Evolutionary conservation across 1,140 invertebrate genomes (phyloP).

Genomic region (Drosophila ironensis): DNA sequence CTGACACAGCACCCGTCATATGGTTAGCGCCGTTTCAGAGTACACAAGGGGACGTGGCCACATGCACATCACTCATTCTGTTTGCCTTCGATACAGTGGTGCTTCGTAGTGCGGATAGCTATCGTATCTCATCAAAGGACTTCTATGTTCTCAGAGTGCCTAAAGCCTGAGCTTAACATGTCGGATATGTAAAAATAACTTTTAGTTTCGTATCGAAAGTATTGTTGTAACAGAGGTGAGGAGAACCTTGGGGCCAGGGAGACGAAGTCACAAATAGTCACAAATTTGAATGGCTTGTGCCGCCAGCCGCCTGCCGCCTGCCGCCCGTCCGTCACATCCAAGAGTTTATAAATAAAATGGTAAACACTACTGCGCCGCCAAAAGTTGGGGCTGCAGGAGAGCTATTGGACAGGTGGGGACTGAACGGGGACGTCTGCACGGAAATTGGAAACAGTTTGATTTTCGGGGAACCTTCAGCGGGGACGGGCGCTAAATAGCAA

Average conservation of each 20-base stretch:
- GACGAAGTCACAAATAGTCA: constrained; percentile 1
- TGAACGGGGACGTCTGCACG: not conserved
- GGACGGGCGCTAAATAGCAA: too few relatives aligned
- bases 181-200: too few relatives aligned
- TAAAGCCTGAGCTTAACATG: too few relatives aligned
- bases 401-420: not conserved
- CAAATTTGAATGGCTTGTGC: constrained; percentile 50
- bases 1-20: constrained; percentile 48
- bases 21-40: constrained; percentile 29
- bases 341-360: constrained; percentile 64
- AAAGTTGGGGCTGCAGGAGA: not conserved
- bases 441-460: not conserved
- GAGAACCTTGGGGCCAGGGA: not conserved
- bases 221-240: too few relatives aligned
- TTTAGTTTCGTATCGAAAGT: too few relatives aligned
- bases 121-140: too few relatives aligned
- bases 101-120: too few relatives aligned
- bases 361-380: constrained; percentile 49
- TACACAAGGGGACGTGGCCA: not conserved
- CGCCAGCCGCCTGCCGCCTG: not conserved
- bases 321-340: constrained; percentile 38
- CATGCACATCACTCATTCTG: not conserved
- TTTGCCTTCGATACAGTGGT: too few relatives aligned
- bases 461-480: not conserved
- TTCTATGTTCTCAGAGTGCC: too few relatives aligned